These are phyloP conservation scores for Matsumurasca onukii DNA, from an alignment of 1,140 invertebrate species.

Conservation along the genomic window DNA sequence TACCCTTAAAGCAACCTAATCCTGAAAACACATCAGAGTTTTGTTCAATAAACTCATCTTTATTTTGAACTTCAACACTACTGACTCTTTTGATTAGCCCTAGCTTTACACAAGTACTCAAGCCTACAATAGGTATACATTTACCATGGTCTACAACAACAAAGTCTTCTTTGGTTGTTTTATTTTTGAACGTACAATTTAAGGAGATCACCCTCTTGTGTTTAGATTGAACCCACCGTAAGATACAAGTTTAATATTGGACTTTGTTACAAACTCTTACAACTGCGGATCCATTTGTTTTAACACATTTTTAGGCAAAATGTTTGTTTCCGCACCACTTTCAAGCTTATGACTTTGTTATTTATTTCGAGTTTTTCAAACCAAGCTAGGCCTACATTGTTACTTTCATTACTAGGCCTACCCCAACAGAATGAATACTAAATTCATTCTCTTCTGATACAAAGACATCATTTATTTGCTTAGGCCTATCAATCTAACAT, in stretches of 20 bases:
- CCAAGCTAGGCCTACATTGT: not conserved
- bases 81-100: not conserved
- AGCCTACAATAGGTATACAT: not conserved
- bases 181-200: not conserved
- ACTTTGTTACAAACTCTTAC: not conserved
- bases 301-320: not conserved
- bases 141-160: not conserved
- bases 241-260: not conserved
- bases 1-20: not conserved
- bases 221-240: not conserved
- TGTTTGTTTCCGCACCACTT: not conserved
- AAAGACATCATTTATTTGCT: not conserved
- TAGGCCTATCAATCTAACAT: too few species aligned
- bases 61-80: not conserved
- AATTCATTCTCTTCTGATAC: not conserved
- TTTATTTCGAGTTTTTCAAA: not conserved
- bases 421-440: not conserved
- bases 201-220: not conserved
- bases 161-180: not conserved
- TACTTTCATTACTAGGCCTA: conserved; percentile 4
- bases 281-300: not conserved
- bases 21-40: not conserved
- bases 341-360: not conserved
- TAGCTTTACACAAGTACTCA: not conserved
- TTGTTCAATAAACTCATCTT: not conserved